Evolutionary conservation across 2,113 vertebrate genomes (phyloP).

Genomic region (Suricata suricatta): DNA sequence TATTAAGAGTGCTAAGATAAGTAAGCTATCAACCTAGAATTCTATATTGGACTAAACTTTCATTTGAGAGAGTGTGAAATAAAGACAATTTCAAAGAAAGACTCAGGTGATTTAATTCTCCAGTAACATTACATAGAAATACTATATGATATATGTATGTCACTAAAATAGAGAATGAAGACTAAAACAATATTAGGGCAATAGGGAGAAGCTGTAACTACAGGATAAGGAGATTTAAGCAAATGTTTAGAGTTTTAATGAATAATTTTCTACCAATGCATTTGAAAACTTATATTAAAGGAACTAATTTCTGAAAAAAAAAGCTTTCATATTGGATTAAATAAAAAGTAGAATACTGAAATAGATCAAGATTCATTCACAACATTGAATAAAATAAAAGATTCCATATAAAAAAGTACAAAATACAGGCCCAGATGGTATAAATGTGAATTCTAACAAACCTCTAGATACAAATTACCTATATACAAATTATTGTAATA

Average conservation of each 20-base stretch:
- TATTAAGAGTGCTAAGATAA: neutral
- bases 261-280: neutral
- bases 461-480: neutral
- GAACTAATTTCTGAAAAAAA: neutral
- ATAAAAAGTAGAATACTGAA: neutral
- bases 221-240: neutral
- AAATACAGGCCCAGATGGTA: neutral
- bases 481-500: neutral
- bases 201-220: neutral
- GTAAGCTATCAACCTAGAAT: neutral
- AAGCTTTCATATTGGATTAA: neutral
- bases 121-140: neutral
- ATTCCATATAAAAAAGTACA: neutral
- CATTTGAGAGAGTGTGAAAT: neutral
- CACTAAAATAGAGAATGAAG: neutral
- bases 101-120: neutral
- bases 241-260: neutral
- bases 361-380: neutral
- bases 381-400: conserved; percentile 26
- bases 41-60: neutral
- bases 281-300: conserved; percentile 35
- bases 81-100: neutral
- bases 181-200: neutral
- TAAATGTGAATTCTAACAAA: neutral
- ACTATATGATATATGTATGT: neutral